phyloP scores from a whole-genome alignment of 2,888 invertebrate genomes.

The Habrosyne pyritoides region DNA sequence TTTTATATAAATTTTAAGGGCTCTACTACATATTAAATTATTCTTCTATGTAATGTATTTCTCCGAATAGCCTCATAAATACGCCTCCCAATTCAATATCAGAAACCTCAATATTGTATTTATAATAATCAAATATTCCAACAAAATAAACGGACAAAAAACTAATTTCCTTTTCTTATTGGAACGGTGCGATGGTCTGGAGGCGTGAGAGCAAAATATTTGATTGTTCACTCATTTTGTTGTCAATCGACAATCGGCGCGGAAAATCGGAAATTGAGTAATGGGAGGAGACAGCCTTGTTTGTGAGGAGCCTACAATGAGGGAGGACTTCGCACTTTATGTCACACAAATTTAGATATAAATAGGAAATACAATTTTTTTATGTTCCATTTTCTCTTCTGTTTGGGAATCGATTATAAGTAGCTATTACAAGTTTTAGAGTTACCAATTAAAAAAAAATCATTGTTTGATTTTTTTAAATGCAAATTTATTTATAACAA shows the following conservation, averaged over 20 bases:
- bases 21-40: too few species aligned
- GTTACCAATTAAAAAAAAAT: too few species aligned
- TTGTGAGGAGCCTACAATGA: background rate
- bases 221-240: conserved; percentile 64
- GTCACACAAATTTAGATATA: background rate
- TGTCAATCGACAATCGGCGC: conserved; percentile 56
- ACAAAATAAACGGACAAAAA: conserved; percentile 16
- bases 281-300: conserved; percentile 33
- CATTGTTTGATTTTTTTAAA: too few species aligned
- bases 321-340: background rate
- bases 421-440: too few species aligned
- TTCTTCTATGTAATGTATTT: too few species aligned
- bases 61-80: background rate
- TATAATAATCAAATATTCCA: background rate
- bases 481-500: too few species aligned
- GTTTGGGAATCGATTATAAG: too few species aligned
- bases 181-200: conserved; percentile 7
- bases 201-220: conserved; percentile 43
- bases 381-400: too few species aligned
- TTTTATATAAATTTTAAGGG: too few species aligned
- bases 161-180: conserved; percentile 29
- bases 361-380: too few species aligned
- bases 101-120: background rate
- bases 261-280: conserved; percentile 71
- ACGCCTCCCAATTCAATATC: background rate